Evolutionary conservation across 2,797 vertebrate genomes (phyloP).

Genomic region (Leptatherina wallacei): DNA sequence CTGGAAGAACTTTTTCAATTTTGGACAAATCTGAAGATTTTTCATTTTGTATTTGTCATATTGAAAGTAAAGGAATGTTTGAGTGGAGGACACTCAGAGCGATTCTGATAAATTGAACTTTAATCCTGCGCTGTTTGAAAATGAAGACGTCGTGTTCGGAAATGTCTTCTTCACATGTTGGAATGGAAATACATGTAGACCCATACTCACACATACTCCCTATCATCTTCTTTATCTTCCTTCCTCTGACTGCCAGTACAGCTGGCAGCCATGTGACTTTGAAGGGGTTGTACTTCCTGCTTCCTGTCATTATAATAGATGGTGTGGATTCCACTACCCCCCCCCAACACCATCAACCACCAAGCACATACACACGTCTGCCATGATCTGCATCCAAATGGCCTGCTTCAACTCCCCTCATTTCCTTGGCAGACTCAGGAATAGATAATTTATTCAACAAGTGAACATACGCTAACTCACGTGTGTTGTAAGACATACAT

Average conservation of each 20-base stretch:
- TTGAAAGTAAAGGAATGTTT: constrained; percentile 22
- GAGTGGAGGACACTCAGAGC: constrained; percentile 24
- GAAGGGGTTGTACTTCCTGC: constrained; percentile 83
- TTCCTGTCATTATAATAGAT: constrained; percentile 99
- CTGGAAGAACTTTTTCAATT: constrained; percentile 47
- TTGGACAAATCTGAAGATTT: constrained; percentile 32
- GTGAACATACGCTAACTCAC: constrained; percentile 62
- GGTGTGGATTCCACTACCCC: constrained; percentile 95
- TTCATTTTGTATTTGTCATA: constrained; percentile 13
- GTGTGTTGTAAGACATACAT: constrained; percentile 29
- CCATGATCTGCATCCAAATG: constrained; percentile 95
- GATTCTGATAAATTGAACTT: constrained; percentile 57
- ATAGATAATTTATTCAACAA: constrained; percentile 89
- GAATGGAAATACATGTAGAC: constrained; percentile 28
- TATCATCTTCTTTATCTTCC: constrained; percentile 66
- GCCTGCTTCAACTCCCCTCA: constrained; percentile 60
- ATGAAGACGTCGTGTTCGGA: constrained; percentile 18
- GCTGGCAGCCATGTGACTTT: constrained; percentile 98
- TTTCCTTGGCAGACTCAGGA: constrained; percentile 72
- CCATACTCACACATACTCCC: constrained; percentile 13
- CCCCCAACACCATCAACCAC: constrained; percentile 79
- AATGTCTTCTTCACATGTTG: constrained; percentile 20
- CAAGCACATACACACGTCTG: constrained; percentile 57
- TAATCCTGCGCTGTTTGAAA: constrained; percentile 59
- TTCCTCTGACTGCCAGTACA: constrained; percentile 86